Evolutionary conservation across 1,140 invertebrate genomes (phyloP).

Genomic region (Drosophila mauritiana): DNA sequence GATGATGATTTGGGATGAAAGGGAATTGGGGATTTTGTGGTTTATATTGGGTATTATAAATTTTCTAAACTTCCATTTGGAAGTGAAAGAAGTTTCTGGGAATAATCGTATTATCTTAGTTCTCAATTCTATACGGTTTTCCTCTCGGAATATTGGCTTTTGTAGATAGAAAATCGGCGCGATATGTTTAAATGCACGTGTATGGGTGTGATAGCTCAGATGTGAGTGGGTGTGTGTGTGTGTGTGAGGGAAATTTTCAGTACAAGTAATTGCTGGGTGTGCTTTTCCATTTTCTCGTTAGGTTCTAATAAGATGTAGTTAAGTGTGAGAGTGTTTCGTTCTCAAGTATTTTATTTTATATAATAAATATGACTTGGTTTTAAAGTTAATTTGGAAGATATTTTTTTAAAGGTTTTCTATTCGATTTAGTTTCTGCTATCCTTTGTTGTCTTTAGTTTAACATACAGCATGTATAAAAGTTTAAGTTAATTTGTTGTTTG

Average conservation of each 20-base stretch:
- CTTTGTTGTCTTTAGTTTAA: slow-evolving; percentile 57
- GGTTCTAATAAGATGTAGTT: slow-evolving; percentile 66
- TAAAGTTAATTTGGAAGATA: slow-evolving; percentile 80
- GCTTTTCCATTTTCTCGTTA: slow-evolving; percentile 37
- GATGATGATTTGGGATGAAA: slow-evolving; percentile 14
- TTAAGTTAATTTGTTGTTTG: slow-evolving; percentile 60
- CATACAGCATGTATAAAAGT: slow-evolving; percentile 73
- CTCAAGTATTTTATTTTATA: slow-evolving; percentile 49
- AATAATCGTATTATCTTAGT: background rate
- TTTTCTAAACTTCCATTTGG: background rate
- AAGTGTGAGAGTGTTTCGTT: slow-evolving; percentile 48
- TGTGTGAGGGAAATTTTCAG: slow-evolving; percentile 45
- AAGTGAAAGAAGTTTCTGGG: slow-evolving; percentile 4
- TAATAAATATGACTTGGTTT: slow-evolving; percentile 55
- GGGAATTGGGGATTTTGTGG: background rate
- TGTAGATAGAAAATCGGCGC: slow-evolving; percentile 53
- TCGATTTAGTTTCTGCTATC: slow-evolving; percentile 39
- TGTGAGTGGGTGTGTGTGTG: slow-evolving; percentile 14
- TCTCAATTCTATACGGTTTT: slow-evolving; percentile 4
- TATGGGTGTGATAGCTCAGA: slow-evolving; percentile 22
- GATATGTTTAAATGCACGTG: slow-evolving; percentile 60
- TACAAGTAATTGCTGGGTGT: slow-evolving; percentile 56
- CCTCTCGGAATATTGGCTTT: slow-evolving; percentile 10
- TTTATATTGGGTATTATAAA: background rate
- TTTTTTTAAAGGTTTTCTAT: slow-evolving; percentile 50